Base-by-base conservation (phyloP, 2,113 vertebrate species). In the Enhydra lutris region DNA sequence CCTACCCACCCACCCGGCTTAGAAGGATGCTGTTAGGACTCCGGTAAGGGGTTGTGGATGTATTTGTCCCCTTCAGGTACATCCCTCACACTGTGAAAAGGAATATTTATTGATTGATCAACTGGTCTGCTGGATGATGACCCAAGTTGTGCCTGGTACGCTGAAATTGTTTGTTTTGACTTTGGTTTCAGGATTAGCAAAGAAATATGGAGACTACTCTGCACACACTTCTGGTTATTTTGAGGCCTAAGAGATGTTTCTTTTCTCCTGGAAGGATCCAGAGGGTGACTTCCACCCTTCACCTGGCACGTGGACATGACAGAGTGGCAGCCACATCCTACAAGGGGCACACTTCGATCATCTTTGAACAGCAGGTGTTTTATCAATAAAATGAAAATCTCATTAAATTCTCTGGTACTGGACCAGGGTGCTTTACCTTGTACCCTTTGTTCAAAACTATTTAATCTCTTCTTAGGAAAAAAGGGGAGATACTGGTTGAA, bases 401-500 rank as follows among this genome's bases (percentile, higher is more conserved):
- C 63, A 86, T 84, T 86, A 83, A 95, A 83, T 45, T 96, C 31
- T 87, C 73, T 80, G 73, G 81, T 74, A 71, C 47, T 94, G 93
- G 85, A 90, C 74, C 47, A 81, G 39, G 21, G 14, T 45, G 57
- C 17, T 79, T 88, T 26, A 24, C 29, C 26, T 8, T 45, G 1
- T 24, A 42, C 34, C 69, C 55, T 42, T 91, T 52, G 36, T 50
- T 94, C 90, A n/a, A n/a, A 87, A 94, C 57, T 90, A 85, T 83
- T 94, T 71, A 73, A 90, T 95, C 92, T 94, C 55, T 86, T 86
- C 55, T 39, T 85, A n/a, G 42, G 31, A 89, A 89, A 84, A 92
- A 96, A n/a, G 3, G 50, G n/a, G 55, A 39, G 52, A 78, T 65
- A 97, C 92, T 80, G 61, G 29, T 95, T 98, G 95, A 97, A 55